phyloP scores from a whole-genome alignment of 2,113 vertebrate species.

The Leucopternis melanops region DNA sequence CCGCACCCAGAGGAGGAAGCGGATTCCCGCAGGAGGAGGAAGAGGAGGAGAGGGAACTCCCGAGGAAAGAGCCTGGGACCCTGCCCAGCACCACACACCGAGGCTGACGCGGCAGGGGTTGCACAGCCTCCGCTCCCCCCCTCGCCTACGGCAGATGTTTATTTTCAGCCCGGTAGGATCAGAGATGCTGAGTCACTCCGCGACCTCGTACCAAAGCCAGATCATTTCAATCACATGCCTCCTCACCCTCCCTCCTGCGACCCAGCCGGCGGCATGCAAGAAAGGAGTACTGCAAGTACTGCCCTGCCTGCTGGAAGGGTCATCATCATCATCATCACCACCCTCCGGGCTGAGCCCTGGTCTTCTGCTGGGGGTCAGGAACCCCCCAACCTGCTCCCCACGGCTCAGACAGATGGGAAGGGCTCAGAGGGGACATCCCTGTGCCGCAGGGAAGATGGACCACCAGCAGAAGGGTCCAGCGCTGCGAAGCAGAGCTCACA shows the following conservation, averaged over 20 bases:
- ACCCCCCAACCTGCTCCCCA: not conserved
- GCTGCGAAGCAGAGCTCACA: not conserved
- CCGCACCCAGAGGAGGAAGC: not conserved
- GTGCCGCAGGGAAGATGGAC: accelerated
- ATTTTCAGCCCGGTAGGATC: not conserved
- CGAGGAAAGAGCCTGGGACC: not conserved
- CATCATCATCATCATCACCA: too few relatives aligned
- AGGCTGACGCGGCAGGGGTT: too few relatives aligned
- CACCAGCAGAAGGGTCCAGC: not conserved
- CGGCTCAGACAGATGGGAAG: accelerated
- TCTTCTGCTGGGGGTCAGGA: not conserved
- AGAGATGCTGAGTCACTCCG: not conserved
- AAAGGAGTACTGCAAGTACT: accelerated
- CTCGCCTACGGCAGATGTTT: not conserved
- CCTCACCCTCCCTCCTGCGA: not conserved
- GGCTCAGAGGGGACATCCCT: not conserved
- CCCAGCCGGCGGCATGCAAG: not conserved
- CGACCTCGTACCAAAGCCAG: not conserved
- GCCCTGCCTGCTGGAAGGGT: not conserved
- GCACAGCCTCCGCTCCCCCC: not conserved
- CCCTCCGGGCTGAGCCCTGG: not conserved
- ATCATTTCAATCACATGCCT: not conserved
- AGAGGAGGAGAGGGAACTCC: not conserved
- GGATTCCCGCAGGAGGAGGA: not conserved
- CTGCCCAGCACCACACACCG: accelerated